These are phyloP conservation scores for Sesia apiformis DNA, from an alignment of 2,888 invertebrate genomes.

Conservation along the genomic window DNA sequence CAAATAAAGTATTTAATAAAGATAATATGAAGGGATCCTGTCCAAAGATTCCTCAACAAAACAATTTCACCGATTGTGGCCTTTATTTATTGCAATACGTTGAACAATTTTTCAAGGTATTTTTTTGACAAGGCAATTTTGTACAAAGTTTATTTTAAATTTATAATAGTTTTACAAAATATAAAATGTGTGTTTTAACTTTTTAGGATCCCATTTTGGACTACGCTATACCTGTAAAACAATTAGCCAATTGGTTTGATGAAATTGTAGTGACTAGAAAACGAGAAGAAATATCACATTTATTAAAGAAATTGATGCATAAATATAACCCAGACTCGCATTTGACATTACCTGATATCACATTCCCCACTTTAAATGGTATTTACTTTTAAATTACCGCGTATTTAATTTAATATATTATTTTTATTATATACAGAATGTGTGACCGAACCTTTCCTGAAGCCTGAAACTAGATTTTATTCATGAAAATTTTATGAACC, in stretches of 20 bases:
- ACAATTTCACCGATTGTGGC: conserved; percentile 97
- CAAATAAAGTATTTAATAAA: conserved; percentile 82
- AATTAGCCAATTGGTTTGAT: conserved; percentile 90
- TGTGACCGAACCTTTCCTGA: too few species aligned
- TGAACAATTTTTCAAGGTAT: conserved; percentile 93
- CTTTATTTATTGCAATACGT: conserved; percentile 96
- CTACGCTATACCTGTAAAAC: conserved; percentile 87
- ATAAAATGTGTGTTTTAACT: conserved; percentile 4
- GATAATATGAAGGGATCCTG: conserved; percentile 89
- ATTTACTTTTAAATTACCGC: conserved; percentile 11
- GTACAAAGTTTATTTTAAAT: conserved; percentile 2
- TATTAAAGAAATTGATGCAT: conserved; percentile 84
- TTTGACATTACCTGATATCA: conserved; percentile 79
- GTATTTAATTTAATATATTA: too few species aligned
- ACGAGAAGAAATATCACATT: conserved; percentile 87
- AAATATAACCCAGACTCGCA: conserved; percentile 80
- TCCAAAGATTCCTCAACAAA: conserved; percentile 97
- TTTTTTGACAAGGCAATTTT: conserved; percentile 3
- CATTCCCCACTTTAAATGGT: conserved; percentile 85
- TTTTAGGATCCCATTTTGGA: conserved; percentile 87
- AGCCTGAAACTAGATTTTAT: too few species aligned
- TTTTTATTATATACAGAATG: too few species aligned
- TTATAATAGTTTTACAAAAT: neutral
- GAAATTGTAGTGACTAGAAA: conserved; percentile 88
- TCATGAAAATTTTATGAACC: too few species aligned